Evolutionary conservation across 2,797 vertebrate genomes (phyloP), one percentile per base, ranked within the genome.

Genomic region (Pseudopleuronectes americanus): DNA sequence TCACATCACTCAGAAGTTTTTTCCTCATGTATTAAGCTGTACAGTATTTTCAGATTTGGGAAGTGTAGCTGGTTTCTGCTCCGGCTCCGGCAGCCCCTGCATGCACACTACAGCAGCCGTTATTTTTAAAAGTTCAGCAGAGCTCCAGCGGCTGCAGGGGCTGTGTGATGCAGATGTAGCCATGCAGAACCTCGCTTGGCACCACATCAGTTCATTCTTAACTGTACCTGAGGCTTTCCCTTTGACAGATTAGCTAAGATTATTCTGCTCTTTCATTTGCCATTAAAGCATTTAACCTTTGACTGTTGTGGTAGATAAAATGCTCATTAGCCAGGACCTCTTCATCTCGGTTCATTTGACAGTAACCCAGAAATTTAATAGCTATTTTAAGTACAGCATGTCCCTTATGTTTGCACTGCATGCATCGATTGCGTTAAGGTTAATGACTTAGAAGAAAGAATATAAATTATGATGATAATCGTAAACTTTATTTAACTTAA

Each of bases 151-250:
- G 80, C 88, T 81, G 59, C 72, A 60, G 83, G 84, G 41, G 26
- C 41, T 45, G 59, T 77, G 69, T 72, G 69, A 81, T 77, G 74
- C 84, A 75, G 78, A 83, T 49, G 79, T 76, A 84, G 73, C 81
- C 84, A 77, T 65, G 84, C 87, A 84, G 83, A 84, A 81, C 76
- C 78, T 73, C 67, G 70, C 64, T 81, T 89, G 82, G 82, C 75
- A 72, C 33, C 64, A 86, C 84, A 85, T 81, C 79, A 85, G 58
- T 83, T 84, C 64, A 62, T 68, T 86, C 74, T 67, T 38, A 36
- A 68, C 74, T 14, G 28, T 38, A 75, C 84, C 81, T 74, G 59
- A 82, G 80, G 85, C 79, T 26, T 62, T 83, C 59, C 38, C 62
- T 83, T 66, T 76, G 73, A 82, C 71, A 82, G 87, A 90, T 84